Evolutionary conservation across 1,140 invertebrate species (phyloP).

Genomic region (Microplitis mediator): DNA sequence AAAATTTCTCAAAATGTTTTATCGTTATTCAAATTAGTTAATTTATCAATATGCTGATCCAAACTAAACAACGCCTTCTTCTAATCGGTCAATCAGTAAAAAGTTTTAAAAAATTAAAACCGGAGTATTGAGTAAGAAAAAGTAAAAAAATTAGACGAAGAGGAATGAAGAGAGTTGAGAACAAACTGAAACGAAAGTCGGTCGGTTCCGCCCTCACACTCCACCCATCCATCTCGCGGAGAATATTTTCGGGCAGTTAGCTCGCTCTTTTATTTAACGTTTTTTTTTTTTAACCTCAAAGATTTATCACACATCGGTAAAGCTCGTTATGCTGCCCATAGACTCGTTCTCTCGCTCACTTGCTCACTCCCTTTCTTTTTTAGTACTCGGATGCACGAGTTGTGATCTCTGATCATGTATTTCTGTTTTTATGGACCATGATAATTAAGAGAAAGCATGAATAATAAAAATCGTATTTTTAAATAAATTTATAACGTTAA

Average conservation of each 20-base stretch:
- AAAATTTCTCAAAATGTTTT: too few species aligned
- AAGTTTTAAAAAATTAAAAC: conserved; percentile 39
- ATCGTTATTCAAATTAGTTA: too few species aligned
- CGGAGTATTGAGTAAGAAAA: conserved; percentile 30
- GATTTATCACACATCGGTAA: conserved; percentile 52
- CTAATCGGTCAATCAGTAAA: conserved; percentile 54
- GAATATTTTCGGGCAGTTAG: conserved; percentile 50
- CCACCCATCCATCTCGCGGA: conserved; percentile 55
- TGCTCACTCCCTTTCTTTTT: too few species aligned
- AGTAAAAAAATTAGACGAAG: conserved; percentile 8
- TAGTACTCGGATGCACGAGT: too few species aligned
- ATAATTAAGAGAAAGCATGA: too few species aligned
- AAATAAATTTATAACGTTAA: too few species aligned
- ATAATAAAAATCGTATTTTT: too few species aligned
- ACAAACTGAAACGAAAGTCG: conserved; percentile 49
- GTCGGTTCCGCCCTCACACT: conserved; percentile 50
- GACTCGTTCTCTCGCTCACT: background rate
- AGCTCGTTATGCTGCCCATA: background rate
- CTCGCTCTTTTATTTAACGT: too few species aligned
- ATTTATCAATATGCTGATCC: conserved; percentile 15
- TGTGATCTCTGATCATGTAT: too few species aligned
- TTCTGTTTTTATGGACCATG: too few species aligned
- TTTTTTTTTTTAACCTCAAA: conserved; percentile 43
- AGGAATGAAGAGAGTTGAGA: conserved; percentile 32
- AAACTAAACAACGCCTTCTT: conserved; percentile 36